phyloP scores from a whole-genome alignment of 1,140 invertebrate genomes.

The Luehdorfia chinensis region DNA sequence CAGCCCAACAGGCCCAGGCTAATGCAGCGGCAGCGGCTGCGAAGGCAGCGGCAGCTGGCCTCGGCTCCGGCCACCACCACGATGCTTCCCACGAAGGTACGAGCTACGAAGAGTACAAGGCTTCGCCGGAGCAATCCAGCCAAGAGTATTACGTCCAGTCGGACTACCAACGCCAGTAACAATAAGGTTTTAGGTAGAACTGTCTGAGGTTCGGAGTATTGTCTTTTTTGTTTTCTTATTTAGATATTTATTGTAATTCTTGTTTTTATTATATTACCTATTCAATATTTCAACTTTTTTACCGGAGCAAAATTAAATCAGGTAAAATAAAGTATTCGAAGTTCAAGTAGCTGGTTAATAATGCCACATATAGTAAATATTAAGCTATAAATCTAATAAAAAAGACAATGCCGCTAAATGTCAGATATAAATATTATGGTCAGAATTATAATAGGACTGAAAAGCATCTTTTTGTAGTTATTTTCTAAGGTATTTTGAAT shows the following conservation, averaged over 20 bases:
- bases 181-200: constrained; percentile 35
- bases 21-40: constrained; percentile 64
- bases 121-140: constrained; percentile 31
- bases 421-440: constrained; percentile 20
- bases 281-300: no score
- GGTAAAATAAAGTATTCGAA: no score
- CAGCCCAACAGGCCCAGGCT: constrained; percentile 60
- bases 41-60: constrained; percentile 61
- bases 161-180: constrained; percentile 66
- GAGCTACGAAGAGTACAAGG: constrained; percentile 52
- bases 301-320: no score
- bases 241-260: not conserved
- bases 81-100: constrained; percentile 68
- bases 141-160: constrained; percentile 57
- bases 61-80: constrained; percentile 36
- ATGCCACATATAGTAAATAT: no score
- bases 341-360: no score
- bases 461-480: constrained; percentile 23
- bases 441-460: constrained; percentile 31
- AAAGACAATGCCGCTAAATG: constrained; percentile 6
- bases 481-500: no score
- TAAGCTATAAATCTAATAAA: no score
- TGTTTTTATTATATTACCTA: no score
- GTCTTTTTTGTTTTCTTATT: constrained; percentile 17
- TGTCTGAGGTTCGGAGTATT: constrained; percentile 19